Evolutionary conservation across 2,888 invertebrate genomes (phyloP).

Genomic region (Chelonus formosanus): DNA sequence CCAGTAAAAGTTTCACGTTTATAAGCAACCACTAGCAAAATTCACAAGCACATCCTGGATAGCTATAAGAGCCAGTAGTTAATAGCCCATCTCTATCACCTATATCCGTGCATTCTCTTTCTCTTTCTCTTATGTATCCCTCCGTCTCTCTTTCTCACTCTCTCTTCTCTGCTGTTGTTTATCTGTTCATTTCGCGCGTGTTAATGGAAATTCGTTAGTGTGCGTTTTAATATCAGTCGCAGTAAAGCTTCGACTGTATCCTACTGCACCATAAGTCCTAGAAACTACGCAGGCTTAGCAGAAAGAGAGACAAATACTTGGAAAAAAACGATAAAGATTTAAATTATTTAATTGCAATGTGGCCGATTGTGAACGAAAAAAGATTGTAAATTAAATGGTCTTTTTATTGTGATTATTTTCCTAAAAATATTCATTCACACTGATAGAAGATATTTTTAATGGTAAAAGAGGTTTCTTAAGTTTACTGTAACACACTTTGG

Average conservation of each 20-base stretch:
- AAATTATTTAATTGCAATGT: slow-evolving; percentile 11
- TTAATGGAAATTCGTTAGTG: slow-evolving; percentile 48
- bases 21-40: slow-evolving; percentile 32
- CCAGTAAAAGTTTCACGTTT: slow-evolving; percentile 39
- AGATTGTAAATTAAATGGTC: slow-evolving; percentile 27
- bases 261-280: slow-evolving; percentile 46
- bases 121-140: slow-evolving; percentile 10
- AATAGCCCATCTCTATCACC: slow-evolving; percentile 20
- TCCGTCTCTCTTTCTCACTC: slow-evolving; percentile 15
- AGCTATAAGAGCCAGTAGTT: slow-evolving; percentile 15
- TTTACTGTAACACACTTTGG: not conserved
- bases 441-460: too few species aligned
- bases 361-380: slow-evolving; percentile 10
- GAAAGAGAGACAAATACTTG: slow-evolving; percentile 31
- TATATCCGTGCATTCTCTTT: slow-evolving; percentile 9
- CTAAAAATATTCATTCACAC: too few species aligned
- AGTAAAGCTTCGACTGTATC: slow-evolving; percentile 44
- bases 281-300: slow-evolving; percentile 35
- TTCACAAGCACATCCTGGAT: slow-evolving; percentile 14
- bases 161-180: slow-evolving; percentile 19
- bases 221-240: slow-evolving; percentile 51
- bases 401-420: slow-evolving; percentile 3
- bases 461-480: too few species aligned
- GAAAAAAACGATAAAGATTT: not conserved
- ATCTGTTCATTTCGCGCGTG: slow-evolving; percentile 41